Conservation (phyloP, 2,113 vertebrate genomes). For the Macaca nemestrina region DNA sequence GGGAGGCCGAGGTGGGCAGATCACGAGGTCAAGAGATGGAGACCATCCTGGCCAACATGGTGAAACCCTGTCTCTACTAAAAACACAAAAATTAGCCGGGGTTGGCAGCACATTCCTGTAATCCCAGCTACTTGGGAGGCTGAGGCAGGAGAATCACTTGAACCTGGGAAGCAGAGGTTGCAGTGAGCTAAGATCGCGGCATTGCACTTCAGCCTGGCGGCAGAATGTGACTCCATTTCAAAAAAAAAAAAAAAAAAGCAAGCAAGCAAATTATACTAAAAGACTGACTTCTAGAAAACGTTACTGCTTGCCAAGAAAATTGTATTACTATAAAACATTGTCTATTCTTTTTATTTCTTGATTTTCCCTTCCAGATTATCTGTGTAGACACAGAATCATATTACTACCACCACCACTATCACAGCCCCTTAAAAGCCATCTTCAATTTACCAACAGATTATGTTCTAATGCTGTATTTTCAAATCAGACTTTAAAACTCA, state of each 20-base stretch:
- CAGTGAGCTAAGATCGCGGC: too few relatives aligned
- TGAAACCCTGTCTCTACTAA: background rate
- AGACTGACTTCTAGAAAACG: conserved; percentile 4
- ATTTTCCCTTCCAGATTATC: conserved; percentile 15
- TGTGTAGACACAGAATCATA: background rate
- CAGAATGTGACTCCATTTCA: too few relatives aligned
- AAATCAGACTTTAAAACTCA: background rate
- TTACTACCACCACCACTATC: too few relatives aligned
- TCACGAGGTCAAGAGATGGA: background rate
- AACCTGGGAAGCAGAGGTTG: too few relatives aligned
- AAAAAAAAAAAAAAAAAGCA: background rate
- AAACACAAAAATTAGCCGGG: too few relatives aligned
- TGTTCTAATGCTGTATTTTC: background rate
- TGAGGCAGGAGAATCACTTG: too few relatives aligned
- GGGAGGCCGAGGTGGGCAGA: background rate
- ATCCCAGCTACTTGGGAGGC: too few relatives aligned
- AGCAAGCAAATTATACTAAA: conserved; percentile 35
- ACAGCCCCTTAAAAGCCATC: background rate
- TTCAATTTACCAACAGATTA: background rate
- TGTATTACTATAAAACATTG: background rate
- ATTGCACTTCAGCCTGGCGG: too few relatives aligned
- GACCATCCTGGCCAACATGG: background rate
- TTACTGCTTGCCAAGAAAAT: background rate
- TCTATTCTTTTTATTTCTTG: conserved; percentile 42
- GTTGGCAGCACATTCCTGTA: too few relatives aligned